Percentiles rank a stretch among this genome's conserved stretches.
These are phyloP conservation scores for Tragulus kanchil DNA, from an alignment of 2,113 vertebrate species.

Conservation along the genomic window DNA sequence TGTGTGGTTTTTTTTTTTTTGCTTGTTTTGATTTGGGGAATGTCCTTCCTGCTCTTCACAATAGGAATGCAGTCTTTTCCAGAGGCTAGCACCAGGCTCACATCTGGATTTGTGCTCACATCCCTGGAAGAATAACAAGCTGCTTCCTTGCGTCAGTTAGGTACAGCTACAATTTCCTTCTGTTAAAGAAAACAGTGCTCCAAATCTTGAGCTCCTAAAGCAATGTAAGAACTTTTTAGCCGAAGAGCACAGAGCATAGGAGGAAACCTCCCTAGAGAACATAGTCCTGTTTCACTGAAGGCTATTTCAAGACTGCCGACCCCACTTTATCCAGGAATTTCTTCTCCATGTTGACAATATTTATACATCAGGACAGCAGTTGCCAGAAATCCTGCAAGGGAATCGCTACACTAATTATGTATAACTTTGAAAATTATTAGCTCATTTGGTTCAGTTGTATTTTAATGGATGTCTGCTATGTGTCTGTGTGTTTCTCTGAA, in stretches of 20 bases:
- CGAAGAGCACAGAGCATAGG: not conserved
- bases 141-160: not conserved
- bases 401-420: not conserved
- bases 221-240: not conserved
- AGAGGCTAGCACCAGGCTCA: not conserved
- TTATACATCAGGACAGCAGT: not conserved
- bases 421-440: conserved; percentile 43
- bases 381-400: not conserved
- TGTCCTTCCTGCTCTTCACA: not conserved
- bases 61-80: conserved; percentile 12
- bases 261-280: not conserved
- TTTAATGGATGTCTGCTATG: not conserved
- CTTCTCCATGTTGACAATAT: not conserved
- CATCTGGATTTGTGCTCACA: conserved; percentile 30
- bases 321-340: not conserved
- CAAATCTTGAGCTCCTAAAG: not conserved
- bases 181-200: not conserved
- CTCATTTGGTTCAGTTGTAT: conserved; percentile 19
- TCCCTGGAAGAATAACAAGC: not conserved
- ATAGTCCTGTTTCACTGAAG: not conserved
- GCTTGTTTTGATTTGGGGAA: conserved; percentile 28
- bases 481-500: conserved; percentile 24
- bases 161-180: conserved; percentile 17
- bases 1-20: too few relatives aligned
- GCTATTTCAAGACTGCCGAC: not conserved